A percentile compares a stretch with the other conserved stretches of the same genome.
Conservation (phyloP, 2,113 vertebrate genomes). For the Loxodonta africana region DNA sequence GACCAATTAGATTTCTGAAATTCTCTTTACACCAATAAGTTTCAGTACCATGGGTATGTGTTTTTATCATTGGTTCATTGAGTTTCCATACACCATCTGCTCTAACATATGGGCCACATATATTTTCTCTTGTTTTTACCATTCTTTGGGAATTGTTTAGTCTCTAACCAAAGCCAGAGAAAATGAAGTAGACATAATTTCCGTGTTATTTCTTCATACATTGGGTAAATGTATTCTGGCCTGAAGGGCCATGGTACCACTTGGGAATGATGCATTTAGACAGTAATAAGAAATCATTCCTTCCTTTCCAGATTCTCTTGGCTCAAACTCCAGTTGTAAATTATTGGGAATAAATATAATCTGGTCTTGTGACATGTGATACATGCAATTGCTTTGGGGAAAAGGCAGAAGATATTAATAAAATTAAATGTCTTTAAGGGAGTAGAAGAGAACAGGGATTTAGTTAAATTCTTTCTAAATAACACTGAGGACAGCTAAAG, state of each 20-base stretch:
- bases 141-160: slow-evolving; percentile 70
- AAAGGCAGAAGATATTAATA: slow-evolving; percentile 69
- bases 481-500: slow-evolving; percentile 2
- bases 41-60: slow-evolving; percentile 68
- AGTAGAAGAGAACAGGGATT: background rate
- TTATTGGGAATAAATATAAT: slow-evolving; percentile 75
- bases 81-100: slow-evolving; percentile 70
- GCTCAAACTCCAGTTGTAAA: slow-evolving; percentile 71
- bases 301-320: slow-evolving; percentile 62
- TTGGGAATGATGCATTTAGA: slow-evolving; percentile 40
- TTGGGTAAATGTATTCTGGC: slow-evolving; percentile 53
- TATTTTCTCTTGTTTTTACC: slow-evolving; percentile 74
- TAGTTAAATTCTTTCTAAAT: slow-evolving; percentile 61
- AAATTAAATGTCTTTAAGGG: slow-evolving; percentile 62
- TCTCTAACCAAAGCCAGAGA: slow-evolving; percentile 66
- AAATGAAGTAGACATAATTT: slow-evolving; percentile 55
- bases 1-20: slow-evolving; percentile 75
- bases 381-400: slow-evolving; percentile 55
- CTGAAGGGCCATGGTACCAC: background rate
- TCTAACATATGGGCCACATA: slow-evolving; percentile 64
- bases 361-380: slow-evolving; percentile 67
- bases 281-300: slow-evolving; percentile 61
- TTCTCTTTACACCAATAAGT: slow-evolving; percentile 77
- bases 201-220: slow-evolving; percentile 38
- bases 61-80: slow-evolving; percentile 75